Evolutionary conservation across 1,140 invertebrate species (phyloP).

Genomic region (Diachasmimorpha longicaudata): DNA sequence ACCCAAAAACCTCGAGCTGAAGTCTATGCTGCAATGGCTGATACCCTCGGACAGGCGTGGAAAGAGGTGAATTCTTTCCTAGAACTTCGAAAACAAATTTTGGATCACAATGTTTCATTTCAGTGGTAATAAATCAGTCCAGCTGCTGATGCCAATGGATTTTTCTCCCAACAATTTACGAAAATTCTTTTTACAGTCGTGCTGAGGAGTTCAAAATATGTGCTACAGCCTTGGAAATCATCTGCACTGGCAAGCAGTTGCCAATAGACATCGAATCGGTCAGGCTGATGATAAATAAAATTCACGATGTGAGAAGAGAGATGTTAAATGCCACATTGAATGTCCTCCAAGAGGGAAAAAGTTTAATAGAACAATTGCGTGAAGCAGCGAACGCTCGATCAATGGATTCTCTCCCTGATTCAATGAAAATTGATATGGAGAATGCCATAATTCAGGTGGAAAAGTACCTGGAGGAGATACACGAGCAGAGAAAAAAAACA

Average conservation of each 20-base stretch:
- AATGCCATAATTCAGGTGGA: conserved; percentile 68
- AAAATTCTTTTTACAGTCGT: conserved; percentile 58
- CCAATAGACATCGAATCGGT: conserved; percentile 74
- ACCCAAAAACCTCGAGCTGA: conserved; percentile 78
- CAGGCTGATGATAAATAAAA: conserved; percentile 68
- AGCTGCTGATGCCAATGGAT: too few species aligned
- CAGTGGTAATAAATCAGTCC: conserved; percentile 62
- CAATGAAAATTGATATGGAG: conserved; percentile 70
- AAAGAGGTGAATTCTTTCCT: conserved; percentile 83
- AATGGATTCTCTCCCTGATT: conserved; percentile 76
- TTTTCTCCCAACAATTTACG: too few species aligned
- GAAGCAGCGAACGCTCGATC: conserved; percentile 72
- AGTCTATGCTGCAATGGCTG: conserved; percentile 91
- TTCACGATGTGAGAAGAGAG: conserved; percentile 70
- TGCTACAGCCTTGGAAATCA: conserved; percentile 73
- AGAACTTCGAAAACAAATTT: conserved; percentile 76
- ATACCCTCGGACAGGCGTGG: conserved; percentile 87
- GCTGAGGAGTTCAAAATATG: conserved; percentile 73
- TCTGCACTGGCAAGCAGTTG: conserved; percentile 69
- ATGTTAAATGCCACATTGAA: conserved; percentile 80
- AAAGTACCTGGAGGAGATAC: conserved; percentile 77
- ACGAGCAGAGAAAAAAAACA: conserved; percentile 75
- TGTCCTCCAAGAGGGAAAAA: conserved; percentile 80
- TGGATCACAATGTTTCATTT: conserved; percentile 78
- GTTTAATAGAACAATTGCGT: conserved; percentile 72